phyloP scores from a whole-genome alignment of 2,113 vertebrate species.

The Struthidea cinerea region DNA sequence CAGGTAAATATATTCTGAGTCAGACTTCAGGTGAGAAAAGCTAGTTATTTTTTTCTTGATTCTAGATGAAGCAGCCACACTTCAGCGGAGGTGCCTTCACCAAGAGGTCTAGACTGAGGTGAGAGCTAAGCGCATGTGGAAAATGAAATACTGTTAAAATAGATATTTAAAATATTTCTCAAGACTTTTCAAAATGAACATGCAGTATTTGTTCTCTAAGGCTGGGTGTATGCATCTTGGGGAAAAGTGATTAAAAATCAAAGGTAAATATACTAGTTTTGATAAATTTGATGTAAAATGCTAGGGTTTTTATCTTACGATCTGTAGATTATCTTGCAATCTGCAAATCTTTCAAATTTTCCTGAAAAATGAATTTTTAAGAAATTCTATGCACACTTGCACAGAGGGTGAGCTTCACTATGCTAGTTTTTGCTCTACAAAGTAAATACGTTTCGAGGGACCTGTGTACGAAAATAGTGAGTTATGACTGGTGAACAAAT shows the following conservation, averaged over 20 bases:
- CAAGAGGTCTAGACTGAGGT: neutral
- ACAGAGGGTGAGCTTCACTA: rapidly evolving
- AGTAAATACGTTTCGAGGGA: neutral
- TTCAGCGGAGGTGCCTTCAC: neutral
- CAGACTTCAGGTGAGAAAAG: neutral
- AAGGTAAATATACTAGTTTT: neutral
- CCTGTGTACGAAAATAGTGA: neutral
- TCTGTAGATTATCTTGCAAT: neutral
- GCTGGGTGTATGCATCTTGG: neutral
- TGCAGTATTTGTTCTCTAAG: neutral
- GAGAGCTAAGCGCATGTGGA: neutral
- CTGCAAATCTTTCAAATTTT: neutral
- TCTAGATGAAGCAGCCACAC: neutral
- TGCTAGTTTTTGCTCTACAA: neutral
- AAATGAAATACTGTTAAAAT: neutral
- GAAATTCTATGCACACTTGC: rapidly evolving
- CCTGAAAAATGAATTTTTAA: neutral
- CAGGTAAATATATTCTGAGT: neutral
- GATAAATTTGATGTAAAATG: neutral
- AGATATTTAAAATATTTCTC: neutral
- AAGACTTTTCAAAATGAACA: neutral
- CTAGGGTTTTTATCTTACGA: neutral
- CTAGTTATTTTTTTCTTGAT: neutral
- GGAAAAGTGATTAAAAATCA: neutral
- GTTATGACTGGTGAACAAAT: neutral